Percentiles rank a stretch among this genome's conserved stretches.
phyloP scores from a whole-genome alignment of 2,888 invertebrate species.

The Cyaniris semiargus region DNA sequence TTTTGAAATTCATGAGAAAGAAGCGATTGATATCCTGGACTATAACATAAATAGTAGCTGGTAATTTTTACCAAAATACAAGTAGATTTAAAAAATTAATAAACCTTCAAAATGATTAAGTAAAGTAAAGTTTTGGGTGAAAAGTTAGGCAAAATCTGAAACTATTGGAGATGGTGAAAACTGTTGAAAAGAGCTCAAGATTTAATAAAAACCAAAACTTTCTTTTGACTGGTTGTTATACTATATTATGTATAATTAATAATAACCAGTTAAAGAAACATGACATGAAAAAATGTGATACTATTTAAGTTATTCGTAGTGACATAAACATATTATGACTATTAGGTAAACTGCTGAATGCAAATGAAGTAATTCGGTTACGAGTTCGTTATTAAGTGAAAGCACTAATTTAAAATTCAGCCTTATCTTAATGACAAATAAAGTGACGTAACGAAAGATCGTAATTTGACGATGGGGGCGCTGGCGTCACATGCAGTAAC shows the following conservation, averaged over 20 bases:
- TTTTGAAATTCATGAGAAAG: slow-evolving; percentile 6
- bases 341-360: slow-evolving; percentile 5
- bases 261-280: not conserved
- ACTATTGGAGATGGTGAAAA: no score
- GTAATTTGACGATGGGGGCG: slow-evolving; percentile 56
- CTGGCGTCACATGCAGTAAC: slow-evolving; percentile 42
- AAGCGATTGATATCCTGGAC: not conserved
- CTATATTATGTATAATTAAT: not conserved
- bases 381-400: slow-evolving; percentile 15
- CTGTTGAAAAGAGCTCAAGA: not conserved
- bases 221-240: not conserved
- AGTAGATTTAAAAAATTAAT: no score
- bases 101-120: no score
- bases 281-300: not conserved
- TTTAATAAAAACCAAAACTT: not conserved
- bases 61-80: no score
- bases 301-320: not conserved
- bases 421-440: slow-evolving; percentile 35
- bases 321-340: slow-evolving; percentile 15
- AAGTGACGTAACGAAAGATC: slow-evolving; percentile 55
- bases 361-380: not conserved
- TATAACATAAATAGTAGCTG: not conserved
- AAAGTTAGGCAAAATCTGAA: no score
- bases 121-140: no score
- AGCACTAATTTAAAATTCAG: slow-evolving; percentile 22